These are phyloP conservation scores for Volucella bombylans DNA, from an alignment of 2,888 invertebrate genomes.

Conservation along the genomic window DNA sequence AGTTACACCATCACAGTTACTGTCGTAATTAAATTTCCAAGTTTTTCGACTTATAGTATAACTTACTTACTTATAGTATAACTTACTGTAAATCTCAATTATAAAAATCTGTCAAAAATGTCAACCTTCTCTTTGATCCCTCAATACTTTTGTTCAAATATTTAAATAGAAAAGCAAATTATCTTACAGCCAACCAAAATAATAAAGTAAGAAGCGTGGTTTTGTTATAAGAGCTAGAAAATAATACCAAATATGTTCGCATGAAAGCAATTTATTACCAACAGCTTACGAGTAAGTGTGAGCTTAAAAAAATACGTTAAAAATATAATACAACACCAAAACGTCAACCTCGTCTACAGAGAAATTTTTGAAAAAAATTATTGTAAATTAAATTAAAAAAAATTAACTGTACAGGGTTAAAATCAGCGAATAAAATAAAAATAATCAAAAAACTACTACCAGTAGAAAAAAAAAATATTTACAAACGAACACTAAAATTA, in stretches of 20 bases:
- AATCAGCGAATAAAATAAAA: slow-evolving; percentile 35
- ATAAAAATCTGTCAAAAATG: slow-evolving; percentile 22
- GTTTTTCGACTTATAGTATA: too few species aligned
- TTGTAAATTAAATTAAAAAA: slow-evolving; percentile 3
- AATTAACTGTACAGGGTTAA: slow-evolving; percentile 23
- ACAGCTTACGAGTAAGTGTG: slow-evolving; percentile 19
- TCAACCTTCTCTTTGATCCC: slow-evolving; percentile 40
- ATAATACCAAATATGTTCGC: slow-evolving; percentile 18
- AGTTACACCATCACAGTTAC: too few species aligned
- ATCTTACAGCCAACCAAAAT: slow-evolving; percentile 43
- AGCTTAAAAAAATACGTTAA: neutral
- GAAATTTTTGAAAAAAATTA: slow-evolving; percentile 19
- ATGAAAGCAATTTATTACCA: slow-evolving; percentile 30
- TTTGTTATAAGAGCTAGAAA: slow-evolving; percentile 45
- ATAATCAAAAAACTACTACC: slow-evolving; percentile 12
- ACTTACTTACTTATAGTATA: too few species aligned
- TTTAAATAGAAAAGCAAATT: slow-evolving; percentile 34
- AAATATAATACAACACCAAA: slow-evolving; percentile 34
- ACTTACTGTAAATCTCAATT: neutral
- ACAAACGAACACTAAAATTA: slow-evolving; percentile 44
- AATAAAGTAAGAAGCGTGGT: slow-evolving; percentile 46
- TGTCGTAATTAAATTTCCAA: too few species aligned
- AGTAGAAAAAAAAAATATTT: slow-evolving; percentile 35
- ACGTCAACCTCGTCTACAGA: slow-evolving; percentile 2
- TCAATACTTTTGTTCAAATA: neutral